Evolutionary conservation across 1,140 invertebrate genomes (phyloP).

Genomic region (Mycetomoellerius zeteki): DNA sequence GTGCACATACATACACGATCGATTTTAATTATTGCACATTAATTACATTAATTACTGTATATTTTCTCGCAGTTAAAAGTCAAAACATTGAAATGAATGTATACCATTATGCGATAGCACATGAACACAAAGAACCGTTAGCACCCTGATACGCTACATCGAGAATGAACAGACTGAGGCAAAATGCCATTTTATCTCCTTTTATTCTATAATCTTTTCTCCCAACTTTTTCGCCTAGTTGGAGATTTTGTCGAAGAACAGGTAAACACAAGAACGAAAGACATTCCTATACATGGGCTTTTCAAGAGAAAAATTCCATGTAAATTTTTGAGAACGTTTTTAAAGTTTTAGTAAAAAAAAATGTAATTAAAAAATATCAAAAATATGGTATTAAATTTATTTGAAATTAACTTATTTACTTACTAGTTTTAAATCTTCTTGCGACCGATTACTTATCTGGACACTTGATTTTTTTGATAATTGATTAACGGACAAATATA

Average conservation of each 20-base stretch:
- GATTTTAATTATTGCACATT: background rate
- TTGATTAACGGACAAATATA: background rate
- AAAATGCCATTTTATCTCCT: background rate
- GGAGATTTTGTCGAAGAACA: background rate
- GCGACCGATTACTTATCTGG: conserved; percentile 4
- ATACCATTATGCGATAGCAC: background rate
- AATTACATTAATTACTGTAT: background rate
- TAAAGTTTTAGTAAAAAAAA: background rate
- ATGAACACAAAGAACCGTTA: background rate
- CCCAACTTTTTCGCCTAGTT: background rate
- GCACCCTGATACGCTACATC: background rate
- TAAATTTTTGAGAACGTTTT: background rate
- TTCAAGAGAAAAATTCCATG: background rate
- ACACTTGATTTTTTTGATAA: conserved; percentile 1
- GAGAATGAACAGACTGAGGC: background rate
- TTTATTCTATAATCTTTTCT: background rate
- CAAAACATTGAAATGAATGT: background rate
- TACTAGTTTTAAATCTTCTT: conserved; percentile 25
- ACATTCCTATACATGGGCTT: background rate
- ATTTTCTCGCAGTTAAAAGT: background rate
- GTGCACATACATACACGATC: background rate
- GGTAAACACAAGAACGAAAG: background rate
- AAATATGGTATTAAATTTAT: background rate
- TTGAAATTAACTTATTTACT: background rate
- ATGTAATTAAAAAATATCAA: background rate